These are phyloP conservation scores for Eubasilissa regina DNA, from an alignment of 1,140 invertebrate species.

Conservation along the genomic window DNA sequence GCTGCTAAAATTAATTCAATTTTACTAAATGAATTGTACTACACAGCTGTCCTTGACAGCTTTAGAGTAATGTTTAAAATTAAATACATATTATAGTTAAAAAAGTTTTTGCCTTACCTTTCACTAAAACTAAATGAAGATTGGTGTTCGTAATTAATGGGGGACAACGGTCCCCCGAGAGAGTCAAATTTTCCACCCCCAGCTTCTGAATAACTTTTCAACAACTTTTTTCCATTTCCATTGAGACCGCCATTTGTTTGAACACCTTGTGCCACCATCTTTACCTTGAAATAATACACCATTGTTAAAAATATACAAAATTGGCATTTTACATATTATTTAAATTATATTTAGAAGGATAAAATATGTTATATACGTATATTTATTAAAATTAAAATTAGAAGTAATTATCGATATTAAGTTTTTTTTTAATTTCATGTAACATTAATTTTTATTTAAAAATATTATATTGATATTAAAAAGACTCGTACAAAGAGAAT, in stretches of 20 bases:
- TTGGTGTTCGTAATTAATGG: constrained; percentile 44
- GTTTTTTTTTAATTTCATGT: no score
- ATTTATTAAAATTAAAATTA: no score
- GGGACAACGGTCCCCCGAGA: constrained; percentile 21
- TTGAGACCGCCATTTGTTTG: constrained; percentile 86
- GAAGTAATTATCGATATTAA: no score
- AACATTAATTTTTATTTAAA: no score
- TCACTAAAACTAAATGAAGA: constrained; percentile 53
- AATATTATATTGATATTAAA: no score
- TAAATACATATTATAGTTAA: constrained; percentile 51
- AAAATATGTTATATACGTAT: no score
- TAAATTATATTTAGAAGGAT: no score
- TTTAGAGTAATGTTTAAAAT: no score
- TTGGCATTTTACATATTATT: no score
- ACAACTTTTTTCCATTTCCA: constrained; percentile 78
- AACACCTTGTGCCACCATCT: constrained; percentile 91
- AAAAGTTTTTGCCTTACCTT: constrained; percentile 42
- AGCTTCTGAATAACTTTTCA: constrained; percentile 89
- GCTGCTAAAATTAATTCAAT: no score
- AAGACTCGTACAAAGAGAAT: background rate
- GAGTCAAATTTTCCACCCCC: constrained; percentile 65
- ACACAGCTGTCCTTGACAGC: no score
- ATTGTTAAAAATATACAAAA: background rate
- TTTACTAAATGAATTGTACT: no score
- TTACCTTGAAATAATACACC: constrained; percentile 73